A percentile compares a stretch with the other conserved stretches of the same genome.
Evolutionary conservation across 2,797 vertebrate species (phyloP).

Genomic region (Catostomus latipinnis): DNA sequence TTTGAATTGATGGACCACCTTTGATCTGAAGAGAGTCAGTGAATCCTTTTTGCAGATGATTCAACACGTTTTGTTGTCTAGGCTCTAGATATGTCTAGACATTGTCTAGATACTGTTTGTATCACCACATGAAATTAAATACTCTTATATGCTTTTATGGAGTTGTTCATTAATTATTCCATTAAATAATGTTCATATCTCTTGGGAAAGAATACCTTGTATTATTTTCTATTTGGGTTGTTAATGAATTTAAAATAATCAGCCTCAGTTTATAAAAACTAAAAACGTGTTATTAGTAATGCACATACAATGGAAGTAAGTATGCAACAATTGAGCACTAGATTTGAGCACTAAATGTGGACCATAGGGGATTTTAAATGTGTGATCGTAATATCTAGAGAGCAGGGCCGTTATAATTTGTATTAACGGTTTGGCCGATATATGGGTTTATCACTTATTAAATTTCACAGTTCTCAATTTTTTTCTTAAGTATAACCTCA

Average conservation of each 20-base stretch:
- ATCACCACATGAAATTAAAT: not conserved
- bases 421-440: too few species aligned
- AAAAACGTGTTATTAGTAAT: too few species aligned
- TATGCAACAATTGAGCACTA: not conserved
- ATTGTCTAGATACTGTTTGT: not conserved
- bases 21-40: not conserved
- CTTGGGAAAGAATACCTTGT: not conserved
- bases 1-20: not conserved
- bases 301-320: not conserved
- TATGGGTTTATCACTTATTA: too few species aligned
- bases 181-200: not conserved
- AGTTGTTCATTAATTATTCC: not conserved
- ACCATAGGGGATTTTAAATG: too few species aligned
- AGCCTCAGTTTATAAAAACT: too few species aligned
- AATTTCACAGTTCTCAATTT: too few species aligned
- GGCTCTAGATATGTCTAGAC: too few species aligned
- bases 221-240: not conserved
- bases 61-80: not conserved
- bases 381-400: too few species aligned
- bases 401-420: too few species aligned
- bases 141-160: not conserved
- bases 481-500: too few species aligned
- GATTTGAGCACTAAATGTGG: not conserved
- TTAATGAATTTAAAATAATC: not conserved
- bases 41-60: not conserved